These are phyloP conservation scores for Coccyzus lansbergi DNA, from an alignment of 2,797 vertebrate species.

Conservation along the genomic window DNA sequence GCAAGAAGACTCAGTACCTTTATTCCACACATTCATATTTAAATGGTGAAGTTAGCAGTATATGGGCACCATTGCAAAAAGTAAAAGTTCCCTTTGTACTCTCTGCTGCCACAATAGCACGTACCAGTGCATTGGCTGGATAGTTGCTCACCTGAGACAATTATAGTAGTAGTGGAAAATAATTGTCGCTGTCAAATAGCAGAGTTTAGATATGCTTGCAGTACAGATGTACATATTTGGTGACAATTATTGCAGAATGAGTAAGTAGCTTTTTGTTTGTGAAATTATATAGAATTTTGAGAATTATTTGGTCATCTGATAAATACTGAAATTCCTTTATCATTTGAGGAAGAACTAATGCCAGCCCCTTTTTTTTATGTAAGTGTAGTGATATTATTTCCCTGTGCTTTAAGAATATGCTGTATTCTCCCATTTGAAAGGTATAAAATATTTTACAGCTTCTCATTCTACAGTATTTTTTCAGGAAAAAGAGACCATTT, in stretches of 20 bases:
- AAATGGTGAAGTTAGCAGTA: neutral
- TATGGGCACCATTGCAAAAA: neutral
- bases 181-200: neutral
- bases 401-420: neutral
- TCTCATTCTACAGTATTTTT: constrained; percentile 15
- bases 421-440: neutral
- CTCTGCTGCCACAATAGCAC: neutral
- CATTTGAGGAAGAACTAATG: neutral
- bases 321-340: neutral
- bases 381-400: neutral
- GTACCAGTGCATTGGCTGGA: neutral
- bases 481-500: constrained; percentile 18
- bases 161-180: neutral
- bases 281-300: neutral
- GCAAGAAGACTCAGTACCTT: neutral
- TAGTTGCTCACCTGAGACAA: neutral
- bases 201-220: neutral
- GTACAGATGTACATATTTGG: neutral
- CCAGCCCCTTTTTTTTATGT: neutral
- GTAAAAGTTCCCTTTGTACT: neutral
- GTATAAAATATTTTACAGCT: neutral
- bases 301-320: neutral
- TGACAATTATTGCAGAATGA: neutral
- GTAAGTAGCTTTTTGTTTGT: neutral
- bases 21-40: neutral